Evolutionary conservation across 1,140 invertebrate species (phyloP).

Genomic region (Hycleus phaleratus): DNA sequence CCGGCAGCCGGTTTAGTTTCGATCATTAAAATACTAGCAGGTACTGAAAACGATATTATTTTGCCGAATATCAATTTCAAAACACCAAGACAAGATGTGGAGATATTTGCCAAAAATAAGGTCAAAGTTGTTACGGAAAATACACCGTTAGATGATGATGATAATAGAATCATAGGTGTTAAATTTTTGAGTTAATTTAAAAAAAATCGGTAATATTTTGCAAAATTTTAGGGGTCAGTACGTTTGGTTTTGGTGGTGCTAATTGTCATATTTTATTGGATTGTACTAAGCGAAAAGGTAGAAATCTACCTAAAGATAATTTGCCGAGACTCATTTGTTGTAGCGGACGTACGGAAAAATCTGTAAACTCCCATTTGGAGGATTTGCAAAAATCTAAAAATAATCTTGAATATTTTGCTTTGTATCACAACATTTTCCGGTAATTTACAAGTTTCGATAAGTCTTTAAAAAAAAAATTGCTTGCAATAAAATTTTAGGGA

Average conservation of each 20-base stretch:
- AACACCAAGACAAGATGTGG: slow-evolving; percentile 62
- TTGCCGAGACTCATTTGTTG: slow-evolving; percentile 54
- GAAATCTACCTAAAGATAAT: slow-evolving; percentile 47
- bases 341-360: slow-evolving; percentile 58
- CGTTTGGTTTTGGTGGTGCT: slow-evolving; percentile 57
- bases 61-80: slow-evolving; percentile 75
- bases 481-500: slow-evolving; percentile 23
- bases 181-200: slow-evolving; percentile 29
- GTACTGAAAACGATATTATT: slow-evolving; percentile 65
- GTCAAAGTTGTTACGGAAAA: slow-evolving; percentile 63
- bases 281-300: slow-evolving; percentile 41
- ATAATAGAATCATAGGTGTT: slow-evolving; percentile 47
- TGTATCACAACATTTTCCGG: slow-evolving; percentile 44
- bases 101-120: slow-evolving; percentile 58
- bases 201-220: too few species aligned
- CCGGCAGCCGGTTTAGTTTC: slow-evolving; percentile 81
- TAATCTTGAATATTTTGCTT: slow-evolving; percentile 50
- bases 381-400: slow-evolving; percentile 47
- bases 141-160: slow-evolving; percentile 48
- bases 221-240: slow-evolving; percentile 19
- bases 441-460: too few species aligned
- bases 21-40: slow-evolving; percentile 70
- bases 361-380: slow-evolving; percentile 59
- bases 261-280: slow-evolving; percentile 62
- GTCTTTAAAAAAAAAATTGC: too few species aligned